These are phyloP conservation scores for Drosophila sturtevanti DNA, from an alignment of 1,140 invertebrate species.

Conservation along the genomic window DNA sequence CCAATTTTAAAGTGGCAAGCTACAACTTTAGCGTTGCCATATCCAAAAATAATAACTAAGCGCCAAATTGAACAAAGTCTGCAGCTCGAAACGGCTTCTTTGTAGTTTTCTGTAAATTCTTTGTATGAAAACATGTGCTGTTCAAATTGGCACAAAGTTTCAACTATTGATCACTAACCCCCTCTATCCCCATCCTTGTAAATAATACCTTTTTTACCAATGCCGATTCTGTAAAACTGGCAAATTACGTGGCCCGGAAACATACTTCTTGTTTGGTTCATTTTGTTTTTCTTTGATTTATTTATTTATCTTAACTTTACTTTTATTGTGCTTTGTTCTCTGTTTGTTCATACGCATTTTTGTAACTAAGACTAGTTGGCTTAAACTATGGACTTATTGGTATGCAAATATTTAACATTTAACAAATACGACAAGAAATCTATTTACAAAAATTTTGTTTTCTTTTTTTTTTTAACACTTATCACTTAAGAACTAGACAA, in stretches of 20 bases:
- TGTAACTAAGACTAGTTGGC: slow-evolving; percentile 77
- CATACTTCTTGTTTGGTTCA: slow-evolving; percentile 16
- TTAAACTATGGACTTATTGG: slow-evolving; percentile 55
- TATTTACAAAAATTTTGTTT: slow-evolving; percentile 66
- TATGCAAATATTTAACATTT: slow-evolving; percentile 78
- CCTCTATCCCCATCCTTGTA: no score
- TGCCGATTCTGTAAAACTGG: no score
- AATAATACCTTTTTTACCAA: no score
- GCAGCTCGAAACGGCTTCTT: no score
- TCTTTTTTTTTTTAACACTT: slow-evolving; percentile 54
- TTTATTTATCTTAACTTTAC: slow-evolving; percentile 70
- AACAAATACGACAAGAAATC: slow-evolving; percentile 53
- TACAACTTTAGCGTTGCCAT: no score
- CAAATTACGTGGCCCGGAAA: neutral
- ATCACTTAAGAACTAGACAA: slow-evolving; percentile 61
- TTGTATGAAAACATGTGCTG: no score
- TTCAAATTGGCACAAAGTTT: no score
- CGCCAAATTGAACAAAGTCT: no score
- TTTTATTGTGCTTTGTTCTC: slow-evolving; percentile 49
- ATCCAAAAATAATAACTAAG: no score
- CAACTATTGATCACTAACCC: no score
- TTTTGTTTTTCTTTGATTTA: slow-evolving; percentile 45
- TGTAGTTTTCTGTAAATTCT: no score
- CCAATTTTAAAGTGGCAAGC: no score
- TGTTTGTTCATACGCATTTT: slow-evolving; percentile 69